Evolutionary conservation across 1,140 invertebrate species (phyloP).

Genomic region (Nephotettix cincticeps): DNA sequence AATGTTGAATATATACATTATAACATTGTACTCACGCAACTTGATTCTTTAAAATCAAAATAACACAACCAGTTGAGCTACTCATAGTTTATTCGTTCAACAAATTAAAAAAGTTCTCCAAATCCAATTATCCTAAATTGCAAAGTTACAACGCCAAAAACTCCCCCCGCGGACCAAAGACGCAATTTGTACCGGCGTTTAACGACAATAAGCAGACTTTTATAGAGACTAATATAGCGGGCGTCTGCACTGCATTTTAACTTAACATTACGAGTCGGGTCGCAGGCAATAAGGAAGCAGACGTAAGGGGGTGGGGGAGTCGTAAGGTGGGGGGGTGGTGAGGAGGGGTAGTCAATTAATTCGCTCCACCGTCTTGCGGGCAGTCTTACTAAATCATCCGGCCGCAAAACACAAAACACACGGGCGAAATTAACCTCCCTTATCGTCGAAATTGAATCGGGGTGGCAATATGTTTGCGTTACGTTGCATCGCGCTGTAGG

Average conservation of each 20-base stretch:
- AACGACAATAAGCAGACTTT: slow-evolving; percentile 9
- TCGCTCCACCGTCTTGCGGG: neutral
- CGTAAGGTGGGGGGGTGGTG: too few species aligned
- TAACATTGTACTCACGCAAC: too few species aligned
- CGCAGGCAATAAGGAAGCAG: slow-evolving; percentile 1
- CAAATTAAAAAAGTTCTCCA: too few species aligned
- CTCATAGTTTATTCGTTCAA: too few species aligned
- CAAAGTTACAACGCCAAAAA: neutral
- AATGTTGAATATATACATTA: too few species aligned
- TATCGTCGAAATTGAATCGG: slow-evolving; percentile 12
- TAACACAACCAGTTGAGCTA: too few species aligned
- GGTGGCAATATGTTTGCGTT: slow-evolving; percentile 17
- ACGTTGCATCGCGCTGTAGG: neutral
- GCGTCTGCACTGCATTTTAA: slow-evolving; percentile 13
- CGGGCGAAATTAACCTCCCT: slow-evolving; percentile 4
- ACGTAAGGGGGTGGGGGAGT: too few species aligned
- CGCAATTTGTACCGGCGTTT: slow-evolving; percentile 7
- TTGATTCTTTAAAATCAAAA: too few species aligned
- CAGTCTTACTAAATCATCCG: slow-evolving; percentile 14
- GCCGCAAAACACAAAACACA: slow-evolving; percentile 11
- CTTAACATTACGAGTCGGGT: neutral
- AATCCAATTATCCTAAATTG: too few species aligned
- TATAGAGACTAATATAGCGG: slow-evolving; percentile 20
- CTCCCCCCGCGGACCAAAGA: neutral
- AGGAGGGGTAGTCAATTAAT: slow-evolving; percentile 3